A percentile compares a stretch with the other conserved stretches of the same genome.
These are phyloP conservation scores for Eclectus roratus DNA, from an alignment of 2,113 vertebrate species.

Conservation along the genomic window DNA sequence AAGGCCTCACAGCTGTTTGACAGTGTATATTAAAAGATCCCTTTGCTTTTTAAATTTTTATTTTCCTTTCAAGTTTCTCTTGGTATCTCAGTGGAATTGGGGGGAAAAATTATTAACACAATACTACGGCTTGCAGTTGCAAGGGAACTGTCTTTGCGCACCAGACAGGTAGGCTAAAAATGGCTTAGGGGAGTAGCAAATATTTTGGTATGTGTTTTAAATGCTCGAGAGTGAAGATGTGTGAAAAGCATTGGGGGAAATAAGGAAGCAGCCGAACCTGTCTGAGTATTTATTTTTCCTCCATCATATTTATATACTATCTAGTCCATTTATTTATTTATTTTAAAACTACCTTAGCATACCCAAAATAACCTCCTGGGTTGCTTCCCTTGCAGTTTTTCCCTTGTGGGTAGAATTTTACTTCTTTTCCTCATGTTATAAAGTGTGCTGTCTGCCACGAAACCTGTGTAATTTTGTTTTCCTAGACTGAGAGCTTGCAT, in stretches of 20 bases:
- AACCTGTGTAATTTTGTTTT: background rate
- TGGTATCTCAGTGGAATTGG: constrained; percentile 4
- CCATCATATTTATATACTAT: constrained; percentile 28
- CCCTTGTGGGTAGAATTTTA: background rate
- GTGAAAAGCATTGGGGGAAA: constrained; percentile 36
- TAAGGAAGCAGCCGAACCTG: constrained; percentile 7
- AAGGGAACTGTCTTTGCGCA: background rate
- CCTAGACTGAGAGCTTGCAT: background rate
- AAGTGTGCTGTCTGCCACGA: background rate
- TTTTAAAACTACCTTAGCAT: background rate
- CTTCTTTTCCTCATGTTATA: background rate
- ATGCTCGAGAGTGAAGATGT: constrained; percentile 13
- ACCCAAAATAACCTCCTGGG: background rate
- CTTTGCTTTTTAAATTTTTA: constrained; percentile 60
- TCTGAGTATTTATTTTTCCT: constrained; percentile 47
- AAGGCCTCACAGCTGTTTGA: constrained; percentile 38
- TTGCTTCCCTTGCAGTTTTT: background rate
- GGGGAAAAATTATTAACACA: constrained; percentile 44
- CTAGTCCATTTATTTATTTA: background rate
- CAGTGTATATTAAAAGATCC: constrained; percentile 45
- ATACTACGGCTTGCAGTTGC: constrained; percentile 12
- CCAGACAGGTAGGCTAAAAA: constrained; percentile 61
- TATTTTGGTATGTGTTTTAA: constrained; percentile 49
- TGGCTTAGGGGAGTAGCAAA: constrained; percentile 36
- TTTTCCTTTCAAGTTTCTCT: constrained; percentile 59